Conservation (phyloP, 2,888 invertebrate species). For the Limnephilus rhombicus region DNA sequence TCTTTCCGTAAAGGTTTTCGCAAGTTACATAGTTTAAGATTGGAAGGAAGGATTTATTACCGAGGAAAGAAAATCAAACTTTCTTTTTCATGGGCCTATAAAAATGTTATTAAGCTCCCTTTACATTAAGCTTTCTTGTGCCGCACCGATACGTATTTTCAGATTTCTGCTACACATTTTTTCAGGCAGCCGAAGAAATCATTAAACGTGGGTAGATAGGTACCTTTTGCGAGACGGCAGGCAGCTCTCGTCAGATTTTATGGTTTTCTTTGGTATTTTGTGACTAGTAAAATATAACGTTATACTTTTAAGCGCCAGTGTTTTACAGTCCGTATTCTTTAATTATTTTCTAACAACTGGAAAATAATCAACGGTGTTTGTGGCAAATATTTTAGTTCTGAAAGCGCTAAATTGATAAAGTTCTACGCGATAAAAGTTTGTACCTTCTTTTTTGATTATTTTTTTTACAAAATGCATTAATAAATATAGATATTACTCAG, state of each 20-base stretch:
- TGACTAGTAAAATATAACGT: too few species aligned
- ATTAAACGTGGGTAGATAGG: neutral
- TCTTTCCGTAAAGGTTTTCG: neutral
- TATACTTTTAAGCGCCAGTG: neutral
- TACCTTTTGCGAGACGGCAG: neutral
- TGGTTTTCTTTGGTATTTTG: neutral
- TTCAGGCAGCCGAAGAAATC: neutral
- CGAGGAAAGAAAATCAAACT: constrained; percentile 15
- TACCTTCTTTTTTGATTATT: too few species aligned
- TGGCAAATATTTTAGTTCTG: neutral
- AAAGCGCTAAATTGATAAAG: neutral
- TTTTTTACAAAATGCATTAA: too few species aligned
- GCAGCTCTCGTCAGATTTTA: neutral
- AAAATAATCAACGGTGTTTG: neutral
- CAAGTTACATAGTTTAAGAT: neutral
- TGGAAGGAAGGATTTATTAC: constrained; percentile 14
- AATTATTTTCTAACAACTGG: neutral
- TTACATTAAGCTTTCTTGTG: neutral
- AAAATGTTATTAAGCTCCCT: neutral
- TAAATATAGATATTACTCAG: too few species aligned
- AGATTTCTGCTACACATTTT: neutral
- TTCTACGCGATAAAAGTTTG: too few species aligned
- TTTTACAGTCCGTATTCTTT: neutral
- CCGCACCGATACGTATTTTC: neutral
- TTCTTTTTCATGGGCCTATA: neutral